Evolutionary conservation across 2,888 invertebrate genomes (phyloP).

Genomic region (Invenusta paracnida): DNA sequence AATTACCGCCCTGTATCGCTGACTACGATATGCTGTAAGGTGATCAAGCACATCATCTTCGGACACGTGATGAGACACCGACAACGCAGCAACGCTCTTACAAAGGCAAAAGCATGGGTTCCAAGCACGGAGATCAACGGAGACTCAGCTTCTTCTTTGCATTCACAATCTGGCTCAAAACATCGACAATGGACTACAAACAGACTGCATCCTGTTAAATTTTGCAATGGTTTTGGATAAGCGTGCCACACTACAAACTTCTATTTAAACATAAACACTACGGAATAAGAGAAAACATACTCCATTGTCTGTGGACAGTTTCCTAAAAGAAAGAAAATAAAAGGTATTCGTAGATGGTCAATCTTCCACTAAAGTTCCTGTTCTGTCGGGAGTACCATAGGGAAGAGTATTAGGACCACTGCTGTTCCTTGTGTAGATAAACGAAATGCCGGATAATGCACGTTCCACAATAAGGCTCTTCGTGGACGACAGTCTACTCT

Average conservation of each 20-base stretch:
- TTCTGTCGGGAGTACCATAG: background rate
- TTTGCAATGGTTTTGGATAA: background rate
- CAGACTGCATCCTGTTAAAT: background rate
- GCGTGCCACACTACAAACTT: background rate
- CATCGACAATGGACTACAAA: background rate
- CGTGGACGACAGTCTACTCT: background rate
- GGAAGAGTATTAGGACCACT: constrained; percentile 12
- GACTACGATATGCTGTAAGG: background rate
- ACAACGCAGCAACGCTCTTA: too few species aligned
- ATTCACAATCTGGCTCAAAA: background rate
- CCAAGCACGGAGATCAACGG: background rate
- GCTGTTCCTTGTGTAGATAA: background rate
- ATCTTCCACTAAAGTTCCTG: background rate
- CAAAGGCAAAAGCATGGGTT: constrained; percentile 10
- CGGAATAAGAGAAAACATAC: background rate
- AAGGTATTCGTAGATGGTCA: background rate
- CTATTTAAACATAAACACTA: background rate
- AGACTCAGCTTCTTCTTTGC: background rate
- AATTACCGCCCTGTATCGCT: background rate
- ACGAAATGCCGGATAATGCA: background rate
- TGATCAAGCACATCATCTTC: background rate
- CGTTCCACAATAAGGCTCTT: background rate
- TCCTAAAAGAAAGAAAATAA: background rate
- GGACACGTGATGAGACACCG: too few species aligned
- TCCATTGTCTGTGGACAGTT: background rate